Conservation (phyloP, 2,797 vertebrate genomes). For the Amniataba percoides region DNA sequence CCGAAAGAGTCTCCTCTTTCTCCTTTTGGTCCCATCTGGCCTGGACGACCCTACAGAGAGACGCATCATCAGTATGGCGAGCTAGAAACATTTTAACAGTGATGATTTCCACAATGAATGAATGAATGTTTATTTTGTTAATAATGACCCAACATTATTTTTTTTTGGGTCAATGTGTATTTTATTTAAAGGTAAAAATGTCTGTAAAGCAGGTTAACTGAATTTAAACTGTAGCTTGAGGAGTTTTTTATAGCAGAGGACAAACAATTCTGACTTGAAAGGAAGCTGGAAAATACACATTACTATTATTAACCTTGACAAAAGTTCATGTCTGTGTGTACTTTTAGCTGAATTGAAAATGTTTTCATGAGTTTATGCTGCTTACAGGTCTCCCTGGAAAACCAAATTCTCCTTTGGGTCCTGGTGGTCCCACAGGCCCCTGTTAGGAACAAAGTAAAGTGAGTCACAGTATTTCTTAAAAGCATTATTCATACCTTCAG, state of each 20-base stretch:
- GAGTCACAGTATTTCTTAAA: conserved; percentile 7
- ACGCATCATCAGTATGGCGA: not conserved
- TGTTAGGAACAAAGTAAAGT: conserved; percentile 62
- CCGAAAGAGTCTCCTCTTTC: conserved; percentile 86
- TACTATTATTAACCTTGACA: not conserved
- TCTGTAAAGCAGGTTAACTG: not conserved
- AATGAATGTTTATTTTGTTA: too few species aligned
- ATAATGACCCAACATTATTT: too few species aligned
- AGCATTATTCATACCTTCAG: not conserved
- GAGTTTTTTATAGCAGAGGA: not conserved
- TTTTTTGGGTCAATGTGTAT: not conserved
- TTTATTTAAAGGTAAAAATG: conserved; percentile 8
- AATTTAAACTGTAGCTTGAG: not conserved
- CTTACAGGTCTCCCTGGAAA: conserved; percentile 94
- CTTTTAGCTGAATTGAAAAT: not conserved
- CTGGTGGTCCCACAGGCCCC: conserved; percentile 91
- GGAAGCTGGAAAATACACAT: not conserved
- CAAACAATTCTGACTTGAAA: not conserved
- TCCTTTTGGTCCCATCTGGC: conserved; percentile 89
- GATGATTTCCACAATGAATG: not conserved
- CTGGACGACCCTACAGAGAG: conserved; percentile 90
- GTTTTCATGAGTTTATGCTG: conserved; percentile 36
- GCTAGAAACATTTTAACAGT: conserved; percentile 10
- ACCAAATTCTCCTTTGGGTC: conserved; percentile 94
- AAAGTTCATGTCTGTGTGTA: not conserved